Conservation (phyloP, 2,888 invertebrate species). For the Acanthosepion esculentum region DNA sequence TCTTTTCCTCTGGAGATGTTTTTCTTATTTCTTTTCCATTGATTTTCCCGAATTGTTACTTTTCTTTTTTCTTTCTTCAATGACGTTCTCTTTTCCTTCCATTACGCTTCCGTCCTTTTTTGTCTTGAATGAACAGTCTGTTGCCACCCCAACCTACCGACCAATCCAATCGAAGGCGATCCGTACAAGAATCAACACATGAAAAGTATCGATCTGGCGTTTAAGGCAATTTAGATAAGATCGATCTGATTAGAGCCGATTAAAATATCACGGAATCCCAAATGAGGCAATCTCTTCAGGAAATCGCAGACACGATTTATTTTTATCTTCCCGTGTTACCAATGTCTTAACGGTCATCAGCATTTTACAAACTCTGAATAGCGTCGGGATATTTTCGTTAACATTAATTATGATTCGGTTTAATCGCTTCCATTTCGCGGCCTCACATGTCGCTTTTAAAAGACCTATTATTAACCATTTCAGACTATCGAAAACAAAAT, state of each 20-base stretch:
- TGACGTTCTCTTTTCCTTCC: not conserved
- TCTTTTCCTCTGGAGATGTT: not conserved
- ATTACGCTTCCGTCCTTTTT: not conserved
- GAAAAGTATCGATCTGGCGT: not conserved
- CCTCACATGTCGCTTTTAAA: too few relatives aligned
- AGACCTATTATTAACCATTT: too few relatives aligned
- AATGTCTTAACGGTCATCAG: too few relatives aligned
- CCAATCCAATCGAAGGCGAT: not conserved
- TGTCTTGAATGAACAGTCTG: not conserved
- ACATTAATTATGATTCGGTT: not conserved
- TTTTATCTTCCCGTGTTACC: too few relatives aligned
- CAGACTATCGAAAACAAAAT: too few relatives aligned
- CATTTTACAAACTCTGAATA: not conserved
- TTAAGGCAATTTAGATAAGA: not conserved
- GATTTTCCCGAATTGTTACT: too few relatives aligned
- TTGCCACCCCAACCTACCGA: not conserved
- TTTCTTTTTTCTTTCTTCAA: not conserved
- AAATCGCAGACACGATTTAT: too few relatives aligned
- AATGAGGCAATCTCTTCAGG: not conserved
- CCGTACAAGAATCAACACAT: not conserved
- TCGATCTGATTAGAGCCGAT: not conserved
- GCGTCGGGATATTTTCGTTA: not conserved
- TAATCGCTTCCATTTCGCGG: not conserved
- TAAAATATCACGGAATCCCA: constrained; percentile 5
- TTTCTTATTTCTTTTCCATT: too few relatives aligned